These are phyloP conservation scores for Charaxes varanes DNA, from an alignment of 1,140 invertebrate species.

Conservation along the genomic window DNA sequence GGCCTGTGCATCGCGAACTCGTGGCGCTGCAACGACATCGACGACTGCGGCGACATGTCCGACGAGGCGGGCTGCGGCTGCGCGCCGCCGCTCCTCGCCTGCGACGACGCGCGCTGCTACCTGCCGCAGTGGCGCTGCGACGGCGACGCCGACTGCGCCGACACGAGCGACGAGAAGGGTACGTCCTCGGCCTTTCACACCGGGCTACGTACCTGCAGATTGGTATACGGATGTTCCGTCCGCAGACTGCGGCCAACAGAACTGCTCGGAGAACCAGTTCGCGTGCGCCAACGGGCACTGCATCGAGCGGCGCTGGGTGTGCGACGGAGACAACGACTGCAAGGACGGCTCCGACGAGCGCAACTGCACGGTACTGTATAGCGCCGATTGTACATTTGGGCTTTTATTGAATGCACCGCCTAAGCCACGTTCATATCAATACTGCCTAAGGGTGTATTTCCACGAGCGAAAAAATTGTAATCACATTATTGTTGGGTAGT, in stretches of 20 bases:
- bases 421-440: too few species aligned
- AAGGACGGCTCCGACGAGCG: conserved; percentile 83
- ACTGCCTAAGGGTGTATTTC: too few species aligned
- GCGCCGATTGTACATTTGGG: too few species aligned
- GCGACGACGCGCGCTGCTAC: conserved; percentile 80
- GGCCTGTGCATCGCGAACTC: conserved; percentile 79
- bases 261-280: conserved; percentile 51
- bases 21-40: conserved; percentile 91
- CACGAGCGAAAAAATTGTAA: too few species aligned
- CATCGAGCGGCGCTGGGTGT: conserved; percentile 80
- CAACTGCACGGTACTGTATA: conserved; percentile 74
- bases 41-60: conserved; percentile 91
- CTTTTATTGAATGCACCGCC: too few species aligned
- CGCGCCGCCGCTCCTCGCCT: conserved; percentile 78
- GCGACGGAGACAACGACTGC: conserved; percentile 76
- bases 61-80: conserved; percentile 93
- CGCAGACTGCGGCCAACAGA: conserved; percentile 57
- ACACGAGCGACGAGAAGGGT: conserved; percentile 75
- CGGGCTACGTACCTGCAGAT: not conserved
- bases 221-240: not conserved
- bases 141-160: conserved; percentile 80
- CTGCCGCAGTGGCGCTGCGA: conserved; percentile 76
- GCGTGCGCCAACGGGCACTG: conserved; percentile 52
- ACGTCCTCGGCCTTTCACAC: conserved; percentile 6
- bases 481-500: too few species aligned